Percentiles rank a stretch among this genome's conserved stretches.
Evolutionary conservation across 2,888 invertebrate species (phyloP).

Genomic region (Brachypalpus laphriformis): DNA sequence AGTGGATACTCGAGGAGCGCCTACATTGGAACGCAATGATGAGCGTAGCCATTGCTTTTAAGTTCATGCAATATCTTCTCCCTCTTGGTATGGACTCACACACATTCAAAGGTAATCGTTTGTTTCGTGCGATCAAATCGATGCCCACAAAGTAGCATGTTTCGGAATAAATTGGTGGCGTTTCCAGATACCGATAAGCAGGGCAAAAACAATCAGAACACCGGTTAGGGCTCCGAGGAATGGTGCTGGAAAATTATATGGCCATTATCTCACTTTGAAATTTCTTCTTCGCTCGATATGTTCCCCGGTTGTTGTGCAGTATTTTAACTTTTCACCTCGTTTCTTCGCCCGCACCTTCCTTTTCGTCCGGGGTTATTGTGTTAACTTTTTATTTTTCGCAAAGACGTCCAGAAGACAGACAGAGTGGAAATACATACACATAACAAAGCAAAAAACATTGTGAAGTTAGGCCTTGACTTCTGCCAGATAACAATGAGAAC

Average conservation of each 20-base stretch:
- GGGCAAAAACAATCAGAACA: slow-evolving; percentile 69
- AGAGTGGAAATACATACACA: slow-evolving; percentile 1
- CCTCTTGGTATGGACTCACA: neutral
- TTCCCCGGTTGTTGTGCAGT: slow-evolving; percentile 39
- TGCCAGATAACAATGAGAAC: slow-evolving; percentile 51
- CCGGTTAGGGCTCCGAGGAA: slow-evolving; percentile 30
- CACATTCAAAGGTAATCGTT: slow-evolving; percentile 39
- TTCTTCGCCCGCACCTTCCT: slow-evolving; percentile 27
- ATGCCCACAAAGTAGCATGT: slow-evolving; percentile 74
- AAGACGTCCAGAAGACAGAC: slow-evolving; percentile 9
- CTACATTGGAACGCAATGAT: slow-evolving; percentile 14
- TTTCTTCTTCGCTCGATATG: slow-evolving; percentile 58
- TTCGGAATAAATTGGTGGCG: slow-evolving; percentile 74
- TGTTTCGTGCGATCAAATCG: slow-evolving; percentile 69
- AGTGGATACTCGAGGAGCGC: slow-evolving; percentile 38
- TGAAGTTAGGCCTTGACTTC: slow-evolving; percentile 60
- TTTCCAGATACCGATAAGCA: slow-evolving; percentile 73
- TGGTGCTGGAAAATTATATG: slow-evolving; percentile 65
- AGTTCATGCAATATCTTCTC: slow-evolving; percentile 39
- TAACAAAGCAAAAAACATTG: slow-evolving; percentile 7
- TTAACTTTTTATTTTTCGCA: slow-evolving; percentile 10
- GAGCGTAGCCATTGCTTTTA: slow-evolving; percentile 48
- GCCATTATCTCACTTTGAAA: slow-evolving; percentile 70
- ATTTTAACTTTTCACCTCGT: slow-evolving; percentile 30
- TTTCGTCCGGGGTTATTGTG: slow-evolving; percentile 21